Percentiles rank a stretch among this genome's conserved stretches.
These are phyloP conservation scores for Falco punctatus DNA, from an alignment of 2,113 vertebrate genomes.

Conservation along the genomic window DNA sequence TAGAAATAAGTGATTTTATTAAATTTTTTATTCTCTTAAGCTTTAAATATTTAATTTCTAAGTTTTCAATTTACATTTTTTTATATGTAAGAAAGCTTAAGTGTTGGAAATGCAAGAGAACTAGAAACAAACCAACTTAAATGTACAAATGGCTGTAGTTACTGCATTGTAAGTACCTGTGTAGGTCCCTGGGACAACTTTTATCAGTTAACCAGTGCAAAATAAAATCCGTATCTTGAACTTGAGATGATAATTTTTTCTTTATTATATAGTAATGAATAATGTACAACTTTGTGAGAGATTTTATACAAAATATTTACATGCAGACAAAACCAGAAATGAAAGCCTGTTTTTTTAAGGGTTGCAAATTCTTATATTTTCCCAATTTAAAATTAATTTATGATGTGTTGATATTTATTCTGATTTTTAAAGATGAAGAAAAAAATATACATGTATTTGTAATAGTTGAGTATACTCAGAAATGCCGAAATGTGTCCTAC, in stretches of 20 bases:
- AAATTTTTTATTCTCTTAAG: slow-evolving; percentile 41
- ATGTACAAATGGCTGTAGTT: slow-evolving; percentile 43
- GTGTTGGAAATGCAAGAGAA: slow-evolving; percentile 18
- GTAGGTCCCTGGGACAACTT: slow-evolving; percentile 19
- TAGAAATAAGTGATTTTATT: slow-evolving; percentile 19
- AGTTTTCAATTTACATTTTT: slow-evolving; percentile 42
- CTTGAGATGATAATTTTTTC: slow-evolving; percentile 13
- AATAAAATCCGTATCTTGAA: slow-evolving; percentile 30
- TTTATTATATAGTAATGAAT: background rate
- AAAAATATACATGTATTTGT: background rate
- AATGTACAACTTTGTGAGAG: background rate
- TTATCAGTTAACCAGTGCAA: slow-evolving; percentile 30
- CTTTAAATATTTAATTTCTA: slow-evolving; percentile 40
- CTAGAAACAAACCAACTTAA: background rate
- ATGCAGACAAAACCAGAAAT: background rate
- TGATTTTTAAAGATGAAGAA: background rate
- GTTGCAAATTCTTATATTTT: background rate
- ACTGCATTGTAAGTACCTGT: slow-evolving; percentile 26
- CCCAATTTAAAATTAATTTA: background rate
- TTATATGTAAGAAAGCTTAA: background rate
- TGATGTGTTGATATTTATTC: background rate
- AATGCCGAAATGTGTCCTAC: background rate
- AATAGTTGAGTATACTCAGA: background rate
- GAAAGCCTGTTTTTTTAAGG: background rate
- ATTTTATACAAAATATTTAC: slow-evolving; percentile 44